Base-by-base conservation (phyloP, 92 coral and sea anemone genomes). In the Galaxea fascicularis region DNA sequence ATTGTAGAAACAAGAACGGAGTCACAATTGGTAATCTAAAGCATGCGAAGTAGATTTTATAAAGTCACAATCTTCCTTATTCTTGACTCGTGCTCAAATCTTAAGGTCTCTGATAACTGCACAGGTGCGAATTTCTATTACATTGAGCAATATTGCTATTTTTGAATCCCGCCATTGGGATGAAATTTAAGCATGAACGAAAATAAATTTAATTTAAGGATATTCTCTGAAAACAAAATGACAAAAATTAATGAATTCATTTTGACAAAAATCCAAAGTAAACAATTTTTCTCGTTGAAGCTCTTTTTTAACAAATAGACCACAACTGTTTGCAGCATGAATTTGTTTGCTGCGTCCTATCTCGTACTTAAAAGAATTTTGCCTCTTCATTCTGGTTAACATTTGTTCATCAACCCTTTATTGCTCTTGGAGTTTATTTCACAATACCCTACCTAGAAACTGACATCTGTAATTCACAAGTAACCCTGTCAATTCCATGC, bases 151-250 rank as follows among this genome's bases (percentile, higher is more conserved):
- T 60, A 60, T n/a, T 60, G 4, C 2, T 51, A 4, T 52, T 65
- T 27, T n/a, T 0, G 28, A 29, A n/a, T 66, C 75, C 84, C 75
- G 84, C 65, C 53, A 79, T 28, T 79, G 84, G 84, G 84, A 51
- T 51, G 0, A 66, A 49, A 49, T 60, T 20, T 31, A 27, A 28
- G 29, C 22, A 68, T 21, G 21, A 13, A 29, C 54, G 45, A 35
- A 71, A 49, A 12, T 24, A 22, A 59, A 67, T 31, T 77, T 62
- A 14, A 77, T 4, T 14, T 28, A 66, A 24, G 63, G 65, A 79
- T 52, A 79, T 67, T 51, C 73, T 25, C 51, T 66, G 65, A 53
- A 35, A 29, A 31, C 51, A 47, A 41, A 65, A 47, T 4, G 11
- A 24, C 14, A 21, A 10, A 71, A 22, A 44, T 4, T 11, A 16